A percentile compares a stretch with the other conserved stretches of the same genome.
Evolutionary conservation across 2,888 invertebrate species (phyloP).

Genomic region (Agriopis marginaria): DNA sequence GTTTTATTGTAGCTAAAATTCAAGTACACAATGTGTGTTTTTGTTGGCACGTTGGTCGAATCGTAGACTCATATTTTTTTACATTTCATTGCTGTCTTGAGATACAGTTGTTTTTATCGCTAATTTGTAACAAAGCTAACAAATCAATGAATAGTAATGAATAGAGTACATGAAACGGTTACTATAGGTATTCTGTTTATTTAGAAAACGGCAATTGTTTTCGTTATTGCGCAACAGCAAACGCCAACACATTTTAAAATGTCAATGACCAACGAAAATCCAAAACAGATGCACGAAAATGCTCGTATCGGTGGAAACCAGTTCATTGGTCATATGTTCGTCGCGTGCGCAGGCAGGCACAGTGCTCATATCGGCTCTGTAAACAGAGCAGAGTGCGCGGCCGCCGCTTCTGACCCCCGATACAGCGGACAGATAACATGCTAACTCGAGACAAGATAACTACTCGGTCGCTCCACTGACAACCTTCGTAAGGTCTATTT

Average conservation of each 20-base stretch:
- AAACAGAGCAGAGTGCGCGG: constrained; percentile 70
- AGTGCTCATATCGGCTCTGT: constrained; percentile 64
- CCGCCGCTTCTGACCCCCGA: constrained; percentile 74
- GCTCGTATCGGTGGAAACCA: constrained; percentile 49
- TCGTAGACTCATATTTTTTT: too few relatives aligned
- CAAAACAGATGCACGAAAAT: constrained; percentile 51
- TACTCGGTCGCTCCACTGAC: constrained; percentile 49
- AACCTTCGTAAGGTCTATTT: constrained; percentile 43
- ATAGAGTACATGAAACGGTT: background rate
- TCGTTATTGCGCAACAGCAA: constrained; percentile 35
- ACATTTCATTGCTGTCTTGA: background rate
- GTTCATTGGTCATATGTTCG: constrained; percentile 67
- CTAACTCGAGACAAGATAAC: constrained; percentile 45
- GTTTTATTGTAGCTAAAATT: background rate
- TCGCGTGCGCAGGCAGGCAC: constrained; percentile 65
- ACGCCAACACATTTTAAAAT: constrained; percentile 20
- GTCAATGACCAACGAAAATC: constrained; percentile 50
- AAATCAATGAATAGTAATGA: background rate
- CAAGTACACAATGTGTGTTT: background rate
- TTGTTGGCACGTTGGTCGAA: too few relatives aligned
- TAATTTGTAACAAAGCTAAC: background rate
- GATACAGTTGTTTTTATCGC: background rate
- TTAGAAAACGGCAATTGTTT: constrained; percentile 30
- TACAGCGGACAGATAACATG: constrained; percentile 61
- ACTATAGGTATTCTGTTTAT: constrained; percentile 7